Conservation (phyloP, 2,797 vertebrate species). For the Hypotaenidia philippensis region DNA sequence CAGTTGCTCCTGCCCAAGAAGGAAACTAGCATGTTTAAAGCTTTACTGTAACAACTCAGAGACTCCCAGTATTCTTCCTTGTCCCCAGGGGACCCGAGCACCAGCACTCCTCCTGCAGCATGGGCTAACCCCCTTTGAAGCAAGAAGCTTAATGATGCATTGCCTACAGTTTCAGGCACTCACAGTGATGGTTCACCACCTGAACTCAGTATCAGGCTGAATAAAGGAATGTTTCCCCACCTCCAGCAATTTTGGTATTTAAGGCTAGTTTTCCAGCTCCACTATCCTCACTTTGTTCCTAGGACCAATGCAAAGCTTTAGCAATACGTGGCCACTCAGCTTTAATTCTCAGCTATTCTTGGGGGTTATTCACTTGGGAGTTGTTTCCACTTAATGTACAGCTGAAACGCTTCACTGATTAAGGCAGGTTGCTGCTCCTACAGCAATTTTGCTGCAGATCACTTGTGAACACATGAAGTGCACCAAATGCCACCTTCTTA, state of each 20-base stretch:
- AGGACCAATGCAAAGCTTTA: neutral
- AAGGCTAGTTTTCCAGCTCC: neutral
- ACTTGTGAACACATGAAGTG: neutral
- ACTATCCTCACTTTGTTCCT: neutral
- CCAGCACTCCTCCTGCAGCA: neutral
- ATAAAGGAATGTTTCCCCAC: neutral
- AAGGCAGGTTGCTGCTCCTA: neutral
- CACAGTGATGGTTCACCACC: neutral
- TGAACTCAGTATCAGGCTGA: neutral
- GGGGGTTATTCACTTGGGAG: neutral
- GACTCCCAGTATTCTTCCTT: neutral
- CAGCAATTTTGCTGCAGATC: neutral
- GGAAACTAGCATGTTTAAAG: neutral
- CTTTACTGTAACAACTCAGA: neutral
- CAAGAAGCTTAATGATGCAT: neutral
- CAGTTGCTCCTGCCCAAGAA: no score
- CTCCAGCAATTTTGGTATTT: neutral
- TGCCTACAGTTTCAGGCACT: neutral
- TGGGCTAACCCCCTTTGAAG: neutral
- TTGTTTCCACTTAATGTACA: neutral
- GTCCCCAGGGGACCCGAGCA: rapidly evolving
- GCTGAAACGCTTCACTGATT: neutral
- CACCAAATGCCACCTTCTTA: neutral
- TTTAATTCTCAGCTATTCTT: neutral
- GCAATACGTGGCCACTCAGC: rapidly evolving